Conservation (phyloP, 2,888 invertebrate species). For the Fragum whitleyi region DNA sequence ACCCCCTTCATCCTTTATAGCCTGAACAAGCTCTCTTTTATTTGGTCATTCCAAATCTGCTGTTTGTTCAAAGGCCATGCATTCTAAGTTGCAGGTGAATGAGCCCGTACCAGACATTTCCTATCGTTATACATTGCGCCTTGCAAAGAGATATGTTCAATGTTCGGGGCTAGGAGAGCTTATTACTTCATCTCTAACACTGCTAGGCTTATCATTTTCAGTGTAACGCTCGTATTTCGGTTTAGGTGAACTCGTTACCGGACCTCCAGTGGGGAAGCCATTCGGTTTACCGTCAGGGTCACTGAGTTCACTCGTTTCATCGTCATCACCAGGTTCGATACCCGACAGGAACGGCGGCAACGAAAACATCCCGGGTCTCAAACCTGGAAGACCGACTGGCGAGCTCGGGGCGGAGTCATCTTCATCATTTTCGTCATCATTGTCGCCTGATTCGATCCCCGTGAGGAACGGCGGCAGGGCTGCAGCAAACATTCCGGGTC, state of each 20-base stretch:
- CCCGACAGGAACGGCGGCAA: slow-evolving; percentile 36
- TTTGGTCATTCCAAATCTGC: too few relatives aligned
- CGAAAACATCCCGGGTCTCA: slow-evolving; percentile 21
- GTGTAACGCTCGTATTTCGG: not conserved
- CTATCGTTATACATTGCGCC: too few relatives aligned
- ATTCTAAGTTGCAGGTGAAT: too few relatives aligned
- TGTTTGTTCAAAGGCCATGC: too few relatives aligned
- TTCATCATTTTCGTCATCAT: slow-evolving; percentile 17
- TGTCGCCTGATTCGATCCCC: slow-evolving; percentile 19
- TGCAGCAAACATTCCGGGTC: slow-evolving; percentile 9
- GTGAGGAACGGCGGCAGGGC: slow-evolving; percentile 37
- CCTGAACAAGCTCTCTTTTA: too few relatives aligned
- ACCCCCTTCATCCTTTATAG: too few relatives aligned
- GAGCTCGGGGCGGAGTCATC: slow-evolving; percentile 6
- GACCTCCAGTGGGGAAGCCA: not conserved
- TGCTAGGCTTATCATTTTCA: too few relatives aligned
- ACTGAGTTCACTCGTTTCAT: not conserved
- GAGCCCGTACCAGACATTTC: too few relatives aligned
- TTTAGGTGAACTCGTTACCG: slow-evolving; percentile 23
- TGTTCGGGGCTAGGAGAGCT: slow-evolving; percentile 2
- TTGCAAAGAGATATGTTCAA: not conserved
- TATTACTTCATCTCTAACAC: not conserved
- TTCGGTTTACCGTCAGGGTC: not conserved
- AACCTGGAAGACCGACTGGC: slow-evolving; percentile 18
- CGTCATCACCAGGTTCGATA: slow-evolving; percentile 16